Base-by-base conservation (phyloP, 1,140 invertebrate genomes). In the Brachystomella parvula region DNA sequence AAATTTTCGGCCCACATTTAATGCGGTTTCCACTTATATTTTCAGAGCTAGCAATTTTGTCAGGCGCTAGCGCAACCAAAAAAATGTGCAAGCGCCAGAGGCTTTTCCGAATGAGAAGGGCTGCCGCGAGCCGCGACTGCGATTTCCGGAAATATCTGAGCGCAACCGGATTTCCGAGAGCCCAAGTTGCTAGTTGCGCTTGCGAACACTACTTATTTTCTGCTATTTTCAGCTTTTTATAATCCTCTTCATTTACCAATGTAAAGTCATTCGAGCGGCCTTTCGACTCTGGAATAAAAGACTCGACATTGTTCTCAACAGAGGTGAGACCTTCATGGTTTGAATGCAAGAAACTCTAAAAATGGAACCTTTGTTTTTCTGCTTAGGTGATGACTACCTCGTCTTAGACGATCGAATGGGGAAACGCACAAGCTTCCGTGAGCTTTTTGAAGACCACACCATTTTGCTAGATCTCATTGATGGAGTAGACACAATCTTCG, bases 361-460 rank as follows among this genome's bases (percentile, higher is more conserved):
- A 6, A 6, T 6, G 26, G 57, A 29, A 59, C 30, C 3, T 21
- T 12, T 12, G n/a, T 12, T 44, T 44, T 44, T 44, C 39, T 44
- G n/a, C 24, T 53, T 26, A 53, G 49, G 49, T 53, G 49, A 53
- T 24, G 24, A 53, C 49, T 53, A 17, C 21, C 24, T 53, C 15
- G 49, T 53, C 6, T 26, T 53, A 24, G 21, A 53, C n/a, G 32
- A 62, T 21, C 47, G 63, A 28, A 33, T 31, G 17, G 60, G n/a
- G 2, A 28, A 64, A 17, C 35, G 67, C 24, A 68, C 63, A 1
- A 58, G 59, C 9, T 69, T 62, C 53, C 39, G 44, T 9, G 35
- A 69, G n/a, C 26, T 69, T 6, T 69, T 69, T 32, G 47, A 57
- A 28, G 67, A 69, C 47, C 63, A 65, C 39, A 47, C 64, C 1